These are phyloP conservation scores for Sarotherodon lohbergeri DNA, from an alignment of 2,113 vertebrate species.

Conservation along the genomic window DNA sequence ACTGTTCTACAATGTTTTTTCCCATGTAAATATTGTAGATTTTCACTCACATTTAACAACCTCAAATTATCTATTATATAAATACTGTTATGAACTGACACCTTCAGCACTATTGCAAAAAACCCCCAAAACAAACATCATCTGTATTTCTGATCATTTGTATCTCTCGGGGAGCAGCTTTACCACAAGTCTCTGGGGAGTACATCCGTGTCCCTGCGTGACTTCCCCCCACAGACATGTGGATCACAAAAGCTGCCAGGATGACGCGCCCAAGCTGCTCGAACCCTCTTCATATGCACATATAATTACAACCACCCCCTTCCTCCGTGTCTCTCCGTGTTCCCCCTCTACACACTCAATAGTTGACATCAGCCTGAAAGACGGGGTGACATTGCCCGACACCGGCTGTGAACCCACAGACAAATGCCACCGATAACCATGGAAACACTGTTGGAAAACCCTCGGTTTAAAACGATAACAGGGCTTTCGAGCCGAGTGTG, in stretches of 20 bases:
- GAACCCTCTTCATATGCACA: slow-evolving; percentile 64
- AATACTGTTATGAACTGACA: background rate
- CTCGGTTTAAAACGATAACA: slow-evolving; percentile 31
- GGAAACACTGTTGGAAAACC: slow-evolving; percentile 60
- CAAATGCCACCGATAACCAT: slow-evolving; percentile 59
- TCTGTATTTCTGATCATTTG: slow-evolving; percentile 9
- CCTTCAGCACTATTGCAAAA: background rate
- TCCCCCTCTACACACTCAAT: slow-evolving; percentile 17
- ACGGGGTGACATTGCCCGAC: slow-evolving; percentile 45
- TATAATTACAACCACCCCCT: slow-evolving; percentile 54
- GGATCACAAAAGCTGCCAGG: slow-evolving; percentile 53
- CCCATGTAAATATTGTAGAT: background rate
- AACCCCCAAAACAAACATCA: background rate
- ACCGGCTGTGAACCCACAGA: slow-evolving; percentile 36
- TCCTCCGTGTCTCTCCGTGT: background rate
- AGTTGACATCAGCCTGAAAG: slow-evolving; percentile 50
- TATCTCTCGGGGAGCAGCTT: background rate
- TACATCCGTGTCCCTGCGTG: slow-evolving; percentile 23
- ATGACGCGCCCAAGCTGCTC: slow-evolving; percentile 54
- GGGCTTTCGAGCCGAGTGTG: slow-evolving; percentile 27
- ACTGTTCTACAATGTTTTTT: background rate
- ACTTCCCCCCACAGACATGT: slow-evolving; percentile 33
- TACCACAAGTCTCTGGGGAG: slow-evolving; percentile 8
- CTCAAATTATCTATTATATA: background rate
- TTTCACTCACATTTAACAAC: background rate